Percentiles rank a stretch among this genome's conserved stretches.
Conservation (phyloP, 2,113 vertebrate species). For the Chitala chitala region DNA sequence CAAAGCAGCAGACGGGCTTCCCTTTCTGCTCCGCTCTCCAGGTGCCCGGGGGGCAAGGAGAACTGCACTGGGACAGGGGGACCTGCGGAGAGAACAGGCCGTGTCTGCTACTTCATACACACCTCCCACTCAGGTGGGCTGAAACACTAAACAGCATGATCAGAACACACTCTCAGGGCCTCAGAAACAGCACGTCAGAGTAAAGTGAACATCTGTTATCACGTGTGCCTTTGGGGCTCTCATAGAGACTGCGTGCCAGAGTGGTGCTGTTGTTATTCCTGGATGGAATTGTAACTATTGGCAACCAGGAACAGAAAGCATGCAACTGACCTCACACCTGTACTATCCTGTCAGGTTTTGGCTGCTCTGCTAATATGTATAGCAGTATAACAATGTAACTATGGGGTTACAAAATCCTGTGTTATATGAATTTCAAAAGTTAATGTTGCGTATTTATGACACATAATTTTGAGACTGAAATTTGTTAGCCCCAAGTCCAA, state of each 20-base stretch:
- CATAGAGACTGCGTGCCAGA: too few species aligned
- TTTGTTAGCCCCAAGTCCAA: not conserved
- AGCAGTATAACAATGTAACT: too few species aligned
- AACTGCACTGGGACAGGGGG: constrained; percentile 45
- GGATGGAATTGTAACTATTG: not conserved
- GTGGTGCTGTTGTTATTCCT: not conserved
- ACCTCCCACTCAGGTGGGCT: not conserved
- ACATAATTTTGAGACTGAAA: too few species aligned
- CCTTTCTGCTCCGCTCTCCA: constrained; percentile 46
- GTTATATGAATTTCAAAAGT: too few species aligned
- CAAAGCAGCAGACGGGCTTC: constrained; percentile 48
- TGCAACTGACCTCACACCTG: constrained; percentile 1
- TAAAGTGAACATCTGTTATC: not conserved
- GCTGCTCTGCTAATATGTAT: not conserved
- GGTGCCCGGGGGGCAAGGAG: constrained; percentile 40
- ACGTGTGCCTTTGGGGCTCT: not conserved
- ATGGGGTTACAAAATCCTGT: too few species aligned
- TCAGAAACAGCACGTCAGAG: not conserved
- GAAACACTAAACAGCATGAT: constrained; percentile 1
- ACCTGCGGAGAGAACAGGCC: constrained; percentile 24
- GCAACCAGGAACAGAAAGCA: not conserved
- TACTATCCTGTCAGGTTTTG: not conserved
- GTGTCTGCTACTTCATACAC: too few species aligned
- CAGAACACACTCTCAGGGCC: not conserved
- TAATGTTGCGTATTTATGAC: too few species aligned